Evolutionary conservation across 2,888 invertebrate species (phyloP), one percentile per base, ranked within the genome.

Genomic region (Dendrolimus houi): DNA sequence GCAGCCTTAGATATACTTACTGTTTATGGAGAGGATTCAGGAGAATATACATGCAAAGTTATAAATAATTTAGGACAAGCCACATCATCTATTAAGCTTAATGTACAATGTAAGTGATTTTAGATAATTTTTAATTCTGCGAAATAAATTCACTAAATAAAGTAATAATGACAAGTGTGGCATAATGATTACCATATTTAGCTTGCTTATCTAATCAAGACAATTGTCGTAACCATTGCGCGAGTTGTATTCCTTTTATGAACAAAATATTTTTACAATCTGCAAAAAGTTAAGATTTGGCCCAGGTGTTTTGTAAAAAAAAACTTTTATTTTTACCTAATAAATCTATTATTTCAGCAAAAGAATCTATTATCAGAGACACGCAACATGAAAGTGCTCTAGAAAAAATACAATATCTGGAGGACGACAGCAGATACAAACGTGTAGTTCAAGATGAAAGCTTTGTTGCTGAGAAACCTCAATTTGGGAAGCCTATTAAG

Each of bases 1-100:
- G 98, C 98, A 59, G 96, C 99, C 57, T 92, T 99, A 62, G 99
- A 99, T 80, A 96, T 99, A 61, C 92, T 98, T 41, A 96, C 97
- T 53, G 98, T 98, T 1, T 97, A 98, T 72, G 95, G 96, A 14
- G 98, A 98, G 88, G 99, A 99, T 81, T 95, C 97, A 64, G 98
- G 98, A 57, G 96, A 96, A 80, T 97, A 97, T 74, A 96, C 96
- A 12, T 96, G 97, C 83, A 94, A 93, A 74, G 97, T 96, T 56
- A 96, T 96, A 57, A 98, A 98, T 80, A 94, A 94, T 67, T 88
- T 96, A 63, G 98, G 97, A 66, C 94, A 95, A 82, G 96, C 97
- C 1, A 92, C 93, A 59, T 97, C 96, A 53, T 94, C 96, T 0
- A 95, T 97, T 63, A 94, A 93, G 67, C 92, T 97, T 55, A 94